Conservation (phyloP, 30 jellyfish, hydroid and myxozoan genomes). For the Haliclystus octoradiatus region DNA sequence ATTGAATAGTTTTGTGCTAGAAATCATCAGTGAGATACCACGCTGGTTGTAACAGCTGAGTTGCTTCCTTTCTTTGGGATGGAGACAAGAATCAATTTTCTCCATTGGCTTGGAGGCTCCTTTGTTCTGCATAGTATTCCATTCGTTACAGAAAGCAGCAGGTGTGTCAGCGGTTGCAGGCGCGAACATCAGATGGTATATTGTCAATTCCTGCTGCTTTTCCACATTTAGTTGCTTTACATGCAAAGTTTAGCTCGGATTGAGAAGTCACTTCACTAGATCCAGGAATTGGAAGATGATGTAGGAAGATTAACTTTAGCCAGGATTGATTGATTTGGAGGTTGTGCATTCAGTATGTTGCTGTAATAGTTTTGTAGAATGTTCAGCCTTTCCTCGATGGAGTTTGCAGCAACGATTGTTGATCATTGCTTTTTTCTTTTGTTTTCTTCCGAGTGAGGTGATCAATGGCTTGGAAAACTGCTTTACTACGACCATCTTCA, state of each 20-base stretch:
- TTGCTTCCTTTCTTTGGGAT: neutral
- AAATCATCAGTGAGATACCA: neutral
- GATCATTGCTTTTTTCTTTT: neutral
- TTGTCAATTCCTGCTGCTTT: neutral
- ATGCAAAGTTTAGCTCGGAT: neutral
- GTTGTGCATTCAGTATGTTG: neutral
- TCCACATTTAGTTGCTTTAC: neutral
- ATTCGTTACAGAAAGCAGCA: neutral
- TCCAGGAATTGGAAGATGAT: neutral
- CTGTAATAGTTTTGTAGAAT: neutral
- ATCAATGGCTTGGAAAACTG: neutral
- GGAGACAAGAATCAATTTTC: neutral
- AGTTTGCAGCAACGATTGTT: neutral
- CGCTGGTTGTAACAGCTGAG: neutral
- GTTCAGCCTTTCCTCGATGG: neutral
- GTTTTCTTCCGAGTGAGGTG: neutral
- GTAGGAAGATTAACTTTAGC: neutral
- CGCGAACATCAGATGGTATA: neutral
- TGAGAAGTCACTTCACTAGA: neutral
- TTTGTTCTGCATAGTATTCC: neutral
- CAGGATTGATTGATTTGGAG: neutral
- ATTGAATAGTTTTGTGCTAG: neutral
- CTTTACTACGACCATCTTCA: neutral
- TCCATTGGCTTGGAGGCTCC: neutral
- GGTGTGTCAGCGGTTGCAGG: neutral